Percentiles rank a stretch among this genome's conserved stretches.
Conservation (phyloP, 2,797 vertebrate species). For the Chaetodon trifasciatus region DNA sequence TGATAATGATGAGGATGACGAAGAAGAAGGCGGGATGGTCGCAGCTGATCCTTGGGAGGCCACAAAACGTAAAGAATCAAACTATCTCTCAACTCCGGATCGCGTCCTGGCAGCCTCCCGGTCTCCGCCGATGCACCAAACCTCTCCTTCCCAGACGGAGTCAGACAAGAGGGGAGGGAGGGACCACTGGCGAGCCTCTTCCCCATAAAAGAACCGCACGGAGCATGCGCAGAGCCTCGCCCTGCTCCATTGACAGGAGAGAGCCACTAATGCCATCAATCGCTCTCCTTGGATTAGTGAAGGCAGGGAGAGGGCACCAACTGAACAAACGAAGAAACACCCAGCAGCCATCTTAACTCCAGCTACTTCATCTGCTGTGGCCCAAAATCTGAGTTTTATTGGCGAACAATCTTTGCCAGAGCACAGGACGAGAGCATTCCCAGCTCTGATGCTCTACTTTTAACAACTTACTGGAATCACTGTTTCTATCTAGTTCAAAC, state of each 20-base stretch:
- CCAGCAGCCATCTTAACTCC: constrained; percentile 72
- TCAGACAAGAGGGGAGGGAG: constrained; percentile 79
- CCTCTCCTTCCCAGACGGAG: constrained; percentile 84
- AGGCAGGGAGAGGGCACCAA: constrained; percentile 33
- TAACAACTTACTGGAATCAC: not conserved
- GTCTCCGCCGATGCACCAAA: constrained; percentile 85
- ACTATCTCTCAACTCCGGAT: constrained; percentile 62
- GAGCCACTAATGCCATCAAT: constrained; percentile 78
- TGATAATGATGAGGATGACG: constrained; percentile 4
- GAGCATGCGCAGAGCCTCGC: constrained; percentile 93
- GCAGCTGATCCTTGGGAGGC: constrained; percentile 45
- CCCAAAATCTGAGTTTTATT: not conserved
- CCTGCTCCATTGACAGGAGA: constrained; percentile 85
- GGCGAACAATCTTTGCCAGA: not conserved
- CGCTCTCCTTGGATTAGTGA: constrained; percentile 68
- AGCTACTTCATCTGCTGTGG: not conserved
- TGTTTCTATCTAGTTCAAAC: not conserved
- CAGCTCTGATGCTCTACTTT: not conserved
- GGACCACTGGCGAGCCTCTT: constrained; percentile 74
- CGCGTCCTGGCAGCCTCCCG: constrained; percentile 77
- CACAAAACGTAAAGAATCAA: constrained; percentile 45
- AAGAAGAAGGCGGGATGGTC: not conserved
- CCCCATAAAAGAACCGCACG: constrained; percentile 64
- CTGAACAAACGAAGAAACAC: constrained; percentile 40
- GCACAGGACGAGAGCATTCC: not conserved